Evolutionary conservation across 2,888 invertebrate species (phyloP).

Genomic region (Esperia sulphurella): DNA sequence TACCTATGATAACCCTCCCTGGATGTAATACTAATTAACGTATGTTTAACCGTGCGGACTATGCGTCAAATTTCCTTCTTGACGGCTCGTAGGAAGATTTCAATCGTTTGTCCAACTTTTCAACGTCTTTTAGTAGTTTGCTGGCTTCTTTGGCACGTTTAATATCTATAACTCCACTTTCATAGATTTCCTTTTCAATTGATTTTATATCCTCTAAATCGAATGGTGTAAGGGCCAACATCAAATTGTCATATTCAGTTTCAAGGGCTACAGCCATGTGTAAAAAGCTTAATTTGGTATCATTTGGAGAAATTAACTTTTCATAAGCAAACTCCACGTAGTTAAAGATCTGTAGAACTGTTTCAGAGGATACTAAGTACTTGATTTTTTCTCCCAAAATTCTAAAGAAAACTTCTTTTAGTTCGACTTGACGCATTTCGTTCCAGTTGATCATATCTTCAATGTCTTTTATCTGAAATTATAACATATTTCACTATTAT

Average conservation of each 20-base stretch:
- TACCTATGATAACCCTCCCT: too few relatives aligned
- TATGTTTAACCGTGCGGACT: too few relatives aligned
- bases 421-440: constrained; percentile 49
- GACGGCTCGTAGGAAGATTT: constrained; percentile 59
- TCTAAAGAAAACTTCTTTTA: constrained; percentile 56
- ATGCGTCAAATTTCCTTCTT: constrained; percentile 26
- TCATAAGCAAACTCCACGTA: constrained; percentile 84
- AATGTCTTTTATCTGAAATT: constrained; percentile 49
- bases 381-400: constrained; percentile 68
- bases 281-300: constrained; percentile 76
- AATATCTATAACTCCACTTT: constrained; percentile 44
- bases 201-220: constrained; percentile 53
- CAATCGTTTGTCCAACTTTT: constrained; percentile 58
- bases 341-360: constrained; percentile 79
- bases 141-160: constrained; percentile 55
- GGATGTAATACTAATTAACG: too few relatives aligned
- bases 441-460: constrained; percentile 49
- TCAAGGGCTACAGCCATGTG: constrained; percentile 82
- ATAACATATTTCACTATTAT: not conserved
- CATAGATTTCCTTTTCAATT: constrained; percentile 62
- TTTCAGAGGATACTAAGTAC: constrained; percentile 77
- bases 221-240: constrained; percentile 59
- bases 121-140: constrained; percentile 59
- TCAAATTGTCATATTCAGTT: constrained; percentile 61
- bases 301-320: constrained; percentile 79